Evolutionary conservation across 2,888 invertebrate genomes (phyloP), one percentile per base, ranked within the genome.

Genomic region (Augiades crinisus): DNA sequence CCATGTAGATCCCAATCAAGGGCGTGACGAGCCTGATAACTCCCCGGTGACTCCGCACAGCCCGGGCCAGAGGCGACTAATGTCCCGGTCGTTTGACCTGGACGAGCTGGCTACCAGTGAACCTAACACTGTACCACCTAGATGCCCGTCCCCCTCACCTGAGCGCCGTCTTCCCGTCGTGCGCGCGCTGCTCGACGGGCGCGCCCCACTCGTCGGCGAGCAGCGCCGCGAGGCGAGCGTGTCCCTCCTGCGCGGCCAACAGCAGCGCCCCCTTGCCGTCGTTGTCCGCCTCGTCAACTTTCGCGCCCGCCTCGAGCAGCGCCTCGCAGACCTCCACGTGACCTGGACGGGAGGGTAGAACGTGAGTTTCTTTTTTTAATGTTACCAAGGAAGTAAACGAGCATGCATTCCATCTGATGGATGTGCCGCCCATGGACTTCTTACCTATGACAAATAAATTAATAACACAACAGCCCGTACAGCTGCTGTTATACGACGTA

Each of bases 181-280:
- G 97, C 1, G 97, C 96, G 52, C 94, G 91, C 63, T 96, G 96
- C 75, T 97, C 95, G 3, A 95, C 93, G 12, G 95, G 95, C 1
- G 96, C 95, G 1, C 91, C 92, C 80, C 95, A 94, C 54, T 94
- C 93, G 56, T 95, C 93, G 8, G 96, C 74, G 17, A 96, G 90
- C 36, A 93, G 78, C 58, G 92, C 93, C 6, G 93, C 92, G 40
- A 92, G 89, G 30, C 72, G 57, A 4, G 75, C 68, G 70, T 98
- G 96, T 0, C 95, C 97, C 70, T 96, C 97, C 75, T 98, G 98
- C 0, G 98, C 95, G 0, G 98, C 97, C 54, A 98, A 86, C 84
- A 98, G 95, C 27, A 98, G 81, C 0, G 97, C 94, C 0, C 95
- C 95, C 72, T 97, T 96, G 0, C 97, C 97, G 63, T 98, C 97